Evolutionary conservation across 2,797 vertebrate genomes (phyloP).

Genomic region (Myoxocephalus aenaeus): DNA sequence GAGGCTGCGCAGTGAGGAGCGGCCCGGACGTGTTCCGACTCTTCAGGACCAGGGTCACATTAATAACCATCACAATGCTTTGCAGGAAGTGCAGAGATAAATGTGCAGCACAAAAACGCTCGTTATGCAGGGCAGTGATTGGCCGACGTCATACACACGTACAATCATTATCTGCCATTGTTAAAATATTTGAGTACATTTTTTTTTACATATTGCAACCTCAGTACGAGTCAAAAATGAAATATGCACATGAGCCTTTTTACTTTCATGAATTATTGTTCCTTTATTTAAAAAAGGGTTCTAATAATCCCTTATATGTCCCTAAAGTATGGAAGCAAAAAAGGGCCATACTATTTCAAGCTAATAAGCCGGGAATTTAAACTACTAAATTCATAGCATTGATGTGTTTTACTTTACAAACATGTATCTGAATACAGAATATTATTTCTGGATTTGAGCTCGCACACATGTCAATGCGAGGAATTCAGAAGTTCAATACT

Average conservation of each 20-base stretch:
- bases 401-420: neutral
- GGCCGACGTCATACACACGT: constrained; percentile 26
- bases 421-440: neutral
- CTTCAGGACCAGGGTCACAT: neutral
- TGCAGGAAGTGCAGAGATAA: neutral
- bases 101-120: neutral
- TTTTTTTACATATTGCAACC: neutral
- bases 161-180: too few species aligned
- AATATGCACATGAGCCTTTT: too few species aligned
- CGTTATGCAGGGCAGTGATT: neutral
- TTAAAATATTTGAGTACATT: too few species aligned
- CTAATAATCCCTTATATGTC: fast-evolving
- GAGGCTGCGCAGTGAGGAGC: neutral
- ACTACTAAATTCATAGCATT: neutral
- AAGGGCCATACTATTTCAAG: neutral
- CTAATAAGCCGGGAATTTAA: neutral
- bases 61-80: too few species aligned
- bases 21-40: too few species aligned
- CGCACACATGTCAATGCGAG: too few species aligned
- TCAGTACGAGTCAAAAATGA: neutral
- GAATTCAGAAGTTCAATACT: too few species aligned
- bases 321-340: neutral
- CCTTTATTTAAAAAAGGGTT: neutral
- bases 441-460: too few species aligned
- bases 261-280: neutral